These are phyloP conservation scores for Cantharis rustica DNA, from an alignment of 2,888 invertebrate genomes.

Conservation along the genomic window DNA sequence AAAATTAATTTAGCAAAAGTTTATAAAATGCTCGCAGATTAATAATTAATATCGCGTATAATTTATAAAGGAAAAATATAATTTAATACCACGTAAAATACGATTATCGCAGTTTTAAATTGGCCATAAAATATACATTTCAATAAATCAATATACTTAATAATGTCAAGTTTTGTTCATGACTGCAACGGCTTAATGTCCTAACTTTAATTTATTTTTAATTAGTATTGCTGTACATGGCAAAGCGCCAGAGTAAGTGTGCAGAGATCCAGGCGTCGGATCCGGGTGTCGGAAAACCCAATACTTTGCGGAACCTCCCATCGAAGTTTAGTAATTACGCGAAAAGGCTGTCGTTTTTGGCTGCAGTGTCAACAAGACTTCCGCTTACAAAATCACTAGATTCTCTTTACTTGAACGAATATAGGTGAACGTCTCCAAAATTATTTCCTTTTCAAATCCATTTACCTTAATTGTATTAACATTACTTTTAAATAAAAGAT, in stretches of 20 bases:
- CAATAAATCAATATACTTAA: slow-evolving; percentile 30
- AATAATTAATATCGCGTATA: background rate
- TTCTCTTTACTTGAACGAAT: slow-evolving; percentile 24
- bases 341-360: slow-evolving; percentile 38
- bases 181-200: slow-evolving; percentile 36
- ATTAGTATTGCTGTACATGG: slow-evolving; percentile 40
- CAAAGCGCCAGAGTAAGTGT: slow-evolving; percentile 35
- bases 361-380: slow-evolving; percentile 41
- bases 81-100: background rate
- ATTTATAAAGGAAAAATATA: background rate
- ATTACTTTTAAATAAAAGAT: slow-evolving; percentile 10
- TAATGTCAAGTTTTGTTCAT: slow-evolving; percentile 40
- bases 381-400: slow-evolving; percentile 42
- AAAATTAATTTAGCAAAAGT: background rate
- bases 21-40: background rate
- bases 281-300: slow-evolving; percentile 25
- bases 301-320: slow-evolving; percentile 34
- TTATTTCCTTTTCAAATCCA: slow-evolving; percentile 13
- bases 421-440: slow-evolving; percentile 12
- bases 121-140: slow-evolving; percentile 25
- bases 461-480: slow-evolving; percentile 16
- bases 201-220: slow-evolving; percentile 44
- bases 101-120: slow-evolving; percentile 17
- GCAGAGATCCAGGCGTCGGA: slow-evolving; percentile 25
- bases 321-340: slow-evolving; percentile 45